These are phyloP conservation scores for Calypte anna DNA, from an alignment of 2,113 vertebrate genomes.

Conservation along the genomic window DNA sequence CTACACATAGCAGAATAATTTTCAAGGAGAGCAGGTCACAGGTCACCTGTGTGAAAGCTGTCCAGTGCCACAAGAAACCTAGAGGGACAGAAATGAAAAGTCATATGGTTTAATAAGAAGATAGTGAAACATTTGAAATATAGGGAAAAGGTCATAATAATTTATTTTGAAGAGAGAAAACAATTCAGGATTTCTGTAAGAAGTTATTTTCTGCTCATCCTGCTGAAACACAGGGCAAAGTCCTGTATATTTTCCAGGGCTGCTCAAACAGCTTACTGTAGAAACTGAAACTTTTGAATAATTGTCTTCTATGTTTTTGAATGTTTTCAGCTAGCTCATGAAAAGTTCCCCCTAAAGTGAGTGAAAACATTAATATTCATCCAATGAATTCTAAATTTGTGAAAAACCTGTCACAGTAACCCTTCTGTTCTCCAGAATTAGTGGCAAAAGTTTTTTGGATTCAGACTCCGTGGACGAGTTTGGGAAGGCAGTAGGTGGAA, in stretches of 20 bases:
- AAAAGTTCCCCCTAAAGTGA: background rate
- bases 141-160: rapidly evolving
- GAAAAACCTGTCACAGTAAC: background rate
- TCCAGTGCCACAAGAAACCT: background rate
- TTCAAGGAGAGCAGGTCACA: background rate
- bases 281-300: background rate
- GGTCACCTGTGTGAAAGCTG: background rate
- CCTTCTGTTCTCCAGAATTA: background rate
- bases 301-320: background rate
- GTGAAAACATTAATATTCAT: background rate
- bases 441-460: background rate
- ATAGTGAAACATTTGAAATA: background rate
- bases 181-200: background rate
- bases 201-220: background rate
- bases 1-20: background rate
- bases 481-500: background rate
- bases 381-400: background rate
- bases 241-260: background rate
- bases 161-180: background rate
- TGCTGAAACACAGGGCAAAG: background rate
- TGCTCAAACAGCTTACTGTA: background rate
- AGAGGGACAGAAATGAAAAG: background rate
- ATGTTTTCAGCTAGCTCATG: background rate
- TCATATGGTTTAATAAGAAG: background rate
- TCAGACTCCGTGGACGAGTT: rapidly evolving